Conservation (phyloP, 2,113 vertebrate genomes). For the Pelusios castaneus region DNA sequence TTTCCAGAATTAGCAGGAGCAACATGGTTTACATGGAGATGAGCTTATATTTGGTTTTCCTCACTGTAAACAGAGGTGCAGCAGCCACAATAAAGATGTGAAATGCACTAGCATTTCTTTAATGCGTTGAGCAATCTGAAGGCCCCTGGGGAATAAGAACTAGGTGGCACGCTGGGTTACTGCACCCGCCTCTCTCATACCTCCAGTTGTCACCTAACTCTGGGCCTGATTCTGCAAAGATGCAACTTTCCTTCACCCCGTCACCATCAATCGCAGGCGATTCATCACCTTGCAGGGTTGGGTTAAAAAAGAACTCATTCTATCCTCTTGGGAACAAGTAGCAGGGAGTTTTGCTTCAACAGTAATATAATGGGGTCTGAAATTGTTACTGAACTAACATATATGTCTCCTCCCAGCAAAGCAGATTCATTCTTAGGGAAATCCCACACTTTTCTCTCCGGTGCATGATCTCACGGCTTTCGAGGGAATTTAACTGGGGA, state of each 20-base stretch:
- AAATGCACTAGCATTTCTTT: not conserved
- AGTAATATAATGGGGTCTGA: not conserved
- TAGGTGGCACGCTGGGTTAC: not conserved
- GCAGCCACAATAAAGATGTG: not conserved
- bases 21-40: not conserved
- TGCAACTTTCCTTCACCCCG: not conserved
- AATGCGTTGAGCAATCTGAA: not conserved
- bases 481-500: rapidly evolving
- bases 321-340: rapidly evolving
- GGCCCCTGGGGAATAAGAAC: rapidly evolving
- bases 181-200: rapidly evolving
- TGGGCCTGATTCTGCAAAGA: not conserved
- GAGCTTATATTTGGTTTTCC: not conserved
- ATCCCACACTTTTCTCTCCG: no score
- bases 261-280: rapidly evolving
- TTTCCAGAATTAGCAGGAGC: not conserved
- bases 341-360: not conserved
- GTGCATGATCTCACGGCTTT: not conserved
- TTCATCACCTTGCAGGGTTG: rapidly evolving
- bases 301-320: rapidly evolving
- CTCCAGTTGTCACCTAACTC: not conserved
- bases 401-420: rapidly evolving
- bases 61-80: rapidly evolving
- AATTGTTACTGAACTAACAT: rapidly evolving
- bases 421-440: not conserved